phyloP scores from a whole-genome alignment of 2,797 vertebrate genomes.

The Discoglossus pictus region DNA sequence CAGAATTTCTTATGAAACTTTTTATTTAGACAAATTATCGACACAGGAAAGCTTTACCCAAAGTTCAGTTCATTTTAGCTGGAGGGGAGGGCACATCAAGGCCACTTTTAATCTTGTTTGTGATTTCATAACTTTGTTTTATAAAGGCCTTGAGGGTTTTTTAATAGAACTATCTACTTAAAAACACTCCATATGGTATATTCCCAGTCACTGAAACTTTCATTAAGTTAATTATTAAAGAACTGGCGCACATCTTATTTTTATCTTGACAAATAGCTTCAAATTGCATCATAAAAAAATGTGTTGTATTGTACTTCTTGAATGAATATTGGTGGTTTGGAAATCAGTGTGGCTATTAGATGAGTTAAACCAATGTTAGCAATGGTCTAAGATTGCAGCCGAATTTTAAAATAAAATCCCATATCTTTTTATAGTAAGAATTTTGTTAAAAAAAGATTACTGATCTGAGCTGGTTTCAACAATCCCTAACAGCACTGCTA shows the following conservation, averaged over 20 bases:
- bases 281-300: background rate
- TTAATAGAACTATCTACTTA: conserved; percentile 44
- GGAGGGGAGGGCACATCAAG: conserved; percentile 54
- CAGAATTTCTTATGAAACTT: background rate
- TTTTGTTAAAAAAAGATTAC: no score
- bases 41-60: conserved; percentile 50
- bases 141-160: conserved; percentile 54
- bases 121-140: conserved; percentile 55
- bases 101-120: conserved; percentile 54
- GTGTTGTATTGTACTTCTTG: no score
- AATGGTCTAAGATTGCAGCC: no score
- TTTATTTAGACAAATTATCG: conserved; percentile 53
- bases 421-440: no score
- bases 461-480: no score
- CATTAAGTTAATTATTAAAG: conserved; percentile 61
- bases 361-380: no score
- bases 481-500: no score
- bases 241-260: conserved; percentile 35
- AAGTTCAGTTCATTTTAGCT: conserved; percentile 55
- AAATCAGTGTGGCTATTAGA: no score
- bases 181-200: conserved; percentile 51
- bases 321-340: no score
- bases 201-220: conserved; percentile 58
- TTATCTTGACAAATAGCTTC: background rate
- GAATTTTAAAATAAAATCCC: no score